Base-by-base conservation (phyloP, 2,113 vertebrate species). In the Rhinolophus ferrumequinum region DNA sequence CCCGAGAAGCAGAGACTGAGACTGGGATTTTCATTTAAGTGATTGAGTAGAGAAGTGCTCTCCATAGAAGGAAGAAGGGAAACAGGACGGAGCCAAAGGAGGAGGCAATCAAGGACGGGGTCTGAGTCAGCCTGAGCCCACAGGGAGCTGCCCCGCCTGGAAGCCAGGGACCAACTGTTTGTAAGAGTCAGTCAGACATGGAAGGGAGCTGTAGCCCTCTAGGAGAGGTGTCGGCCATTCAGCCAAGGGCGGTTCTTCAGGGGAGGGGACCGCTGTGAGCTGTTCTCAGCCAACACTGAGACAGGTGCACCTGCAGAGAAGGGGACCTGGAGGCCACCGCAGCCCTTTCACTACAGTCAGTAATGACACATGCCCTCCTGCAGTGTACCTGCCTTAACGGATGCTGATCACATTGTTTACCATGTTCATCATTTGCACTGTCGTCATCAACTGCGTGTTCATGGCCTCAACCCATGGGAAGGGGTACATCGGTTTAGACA, bases 381-480 rank as follows among this genome's bases (percentile, higher is more conserved):
- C 38, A 21, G 47, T 16, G 50, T 66, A 26, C 98, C 97, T 98
- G 98, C 99, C 99, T 99, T 99, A 98, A 99, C 98, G 50, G 79
- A 56, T 7, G 0, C 80, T 18, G 15, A 21, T 33, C 90, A 99
- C 99, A 0, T 98, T 99, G 79, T 99, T 99, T 98, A 99, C 99
- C 91, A 95, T 98, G 88, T 99, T 99, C 98, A 99, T 99, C 98
- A 99, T 99, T 98, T 98, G 99, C 98, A 99, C 99, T 47, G 99
- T 99, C 98, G 58, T 99, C 96, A 99, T 99, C 98, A 99, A 99
- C 98, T 99, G 99, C 64, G 99, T 98, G 95, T 99, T 99, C 98
- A 99, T 99, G 99, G 98, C 99, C 95, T 97, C 2, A 2, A 0
- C 60, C 21, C 0, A 0, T 1, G 10, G 5, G 19, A 82, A 50